Base-by-base conservation (phyloP, 1,140 invertebrate species). In the Drosophila kohkoa region DNA sequence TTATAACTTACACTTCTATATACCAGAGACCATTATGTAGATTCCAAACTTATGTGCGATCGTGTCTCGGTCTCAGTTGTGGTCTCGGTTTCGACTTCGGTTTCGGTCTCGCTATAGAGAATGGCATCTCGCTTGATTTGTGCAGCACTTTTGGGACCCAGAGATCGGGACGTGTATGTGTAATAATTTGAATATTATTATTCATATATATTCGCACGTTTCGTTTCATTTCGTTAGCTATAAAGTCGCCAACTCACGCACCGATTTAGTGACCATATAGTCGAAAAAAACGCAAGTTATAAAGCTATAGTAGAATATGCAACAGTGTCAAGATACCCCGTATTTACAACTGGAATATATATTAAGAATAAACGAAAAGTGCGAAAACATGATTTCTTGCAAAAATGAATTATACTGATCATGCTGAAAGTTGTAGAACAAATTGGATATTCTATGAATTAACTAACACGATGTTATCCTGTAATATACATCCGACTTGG, bases 121-220 rank as follows among this genome's bases (percentile, higher is more conserved):
- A 80, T 63, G 57, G 13, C 54, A 41, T 58, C 16, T 43, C 25
- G 16, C 20, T 16, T 60, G 28, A 28, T 43, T 68, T 49, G 28
- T 76, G 68, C 74, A 66, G 52, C 28, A 13, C 38, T 51, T 30
- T 57, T 57, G 59, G 58, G 32, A 51, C 52, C 35, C 28, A 30
- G 35, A 54, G 51, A 43, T 43, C 41, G 41, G 41, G 15, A 25
- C 35, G 64, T 69, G 81, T 71, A 51, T 70, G 59, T 73, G 77
- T 52, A 72, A 69, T 72, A 74, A 83, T 80, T 87, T 83, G 80
- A 87, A 89, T 83, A 83, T 89, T 87, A 83, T 87, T 87, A 88
- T 87, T 88, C 80, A 87, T 88, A 89, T 75, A 67, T 63, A 72
- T 69, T 51, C 58, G 71, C 83, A 82, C 80, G 83, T 82, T 82